Conservation (phyloP, 2,888 invertebrate species). For the Micoletzkya japonica region DNA sequence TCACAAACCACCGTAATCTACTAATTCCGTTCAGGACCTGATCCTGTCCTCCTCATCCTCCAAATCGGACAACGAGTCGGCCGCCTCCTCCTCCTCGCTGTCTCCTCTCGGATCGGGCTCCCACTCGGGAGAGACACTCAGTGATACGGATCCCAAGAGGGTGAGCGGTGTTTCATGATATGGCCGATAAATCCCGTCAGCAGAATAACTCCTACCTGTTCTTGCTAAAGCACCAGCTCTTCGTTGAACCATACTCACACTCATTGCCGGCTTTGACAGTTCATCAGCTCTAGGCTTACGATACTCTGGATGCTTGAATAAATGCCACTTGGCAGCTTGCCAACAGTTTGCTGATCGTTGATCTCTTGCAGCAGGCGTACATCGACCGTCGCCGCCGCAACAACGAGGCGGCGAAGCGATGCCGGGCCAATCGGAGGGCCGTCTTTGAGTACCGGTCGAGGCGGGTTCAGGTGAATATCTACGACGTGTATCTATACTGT, state of each 20-base stretch:
- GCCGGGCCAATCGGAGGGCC: conserved; percentile 66
- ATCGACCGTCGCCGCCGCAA: conserved; percentile 66
- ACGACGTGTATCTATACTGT: too few relatives aligned
- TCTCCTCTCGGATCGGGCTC: conserved; percentile 42
- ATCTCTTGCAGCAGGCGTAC: conserved; percentile 56
- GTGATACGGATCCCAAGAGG: conserved; percentile 15
- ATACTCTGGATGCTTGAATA: too few relatives aligned
- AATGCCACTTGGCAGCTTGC: too few relatives aligned
- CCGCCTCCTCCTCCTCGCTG: conserved; percentile 44
- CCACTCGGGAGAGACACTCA: too few relatives aligned
- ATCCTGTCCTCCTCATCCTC: conserved; percentile 30
- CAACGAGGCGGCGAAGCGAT: conserved; percentile 67
- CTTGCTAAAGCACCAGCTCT: too few relatives aligned
- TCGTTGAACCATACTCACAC: too few relatives aligned
- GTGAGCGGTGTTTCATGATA: too few relatives aligned
- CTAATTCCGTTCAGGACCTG: conserved; percentile 8
- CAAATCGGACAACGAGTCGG: conserved; percentile 45
- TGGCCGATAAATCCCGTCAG: too few relatives aligned
- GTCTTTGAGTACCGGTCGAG: conserved; percentile 64
- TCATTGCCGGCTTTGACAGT: too few relatives aligned
- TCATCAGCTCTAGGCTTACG: too few relatives aligned
- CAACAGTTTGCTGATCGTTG: conserved; percentile 2
- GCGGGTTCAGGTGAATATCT: conserved; percentile 61
- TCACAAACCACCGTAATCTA: conserved; percentile 9
- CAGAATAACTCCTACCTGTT: too few relatives aligned